phyloP scores from a whole-genome alignment of 37 sponge, comb jelly and placozoan species.

The Beroe ovata region DNA sequence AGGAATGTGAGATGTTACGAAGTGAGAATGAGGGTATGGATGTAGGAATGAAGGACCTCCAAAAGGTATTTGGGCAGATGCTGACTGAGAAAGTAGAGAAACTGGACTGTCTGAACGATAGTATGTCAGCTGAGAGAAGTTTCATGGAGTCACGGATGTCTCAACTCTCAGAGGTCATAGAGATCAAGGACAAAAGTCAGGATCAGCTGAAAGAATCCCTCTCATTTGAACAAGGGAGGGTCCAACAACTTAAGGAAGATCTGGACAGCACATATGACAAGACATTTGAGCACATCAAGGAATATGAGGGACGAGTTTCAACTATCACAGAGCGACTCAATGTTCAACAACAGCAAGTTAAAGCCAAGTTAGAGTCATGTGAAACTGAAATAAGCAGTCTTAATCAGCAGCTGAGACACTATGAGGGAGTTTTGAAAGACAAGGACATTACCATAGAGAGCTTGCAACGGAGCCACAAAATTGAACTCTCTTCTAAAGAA shows the following conservation, averaged over 20 bases:
- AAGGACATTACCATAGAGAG: constrained; percentile 2
- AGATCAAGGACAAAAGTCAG: constrained; percentile 46
- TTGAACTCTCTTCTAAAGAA: not conserved
- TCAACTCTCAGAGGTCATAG: constrained; percentile 40
- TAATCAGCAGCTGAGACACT: not conserved
- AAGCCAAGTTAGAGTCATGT: constrained; percentile 47
- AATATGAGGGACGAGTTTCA: constrained; percentile 51
- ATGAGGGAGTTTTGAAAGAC: not conserved
- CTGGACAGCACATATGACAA: constrained; percentile 29
- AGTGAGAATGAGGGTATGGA: not conserved
- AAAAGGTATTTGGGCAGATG: constrained; percentile 23
- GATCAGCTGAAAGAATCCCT: constrained; percentile 60
- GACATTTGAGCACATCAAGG: constrained; percentile 59
- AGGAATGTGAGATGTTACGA: not conserved
- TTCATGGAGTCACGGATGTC: constrained; percentile 3
- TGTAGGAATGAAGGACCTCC: constrained; percentile 21
- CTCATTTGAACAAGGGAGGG: constrained; percentile 33
- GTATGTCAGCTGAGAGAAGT: constrained; percentile 1
- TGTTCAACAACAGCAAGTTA: constrained; percentile 40
- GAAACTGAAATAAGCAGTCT: constrained; percentile 26
- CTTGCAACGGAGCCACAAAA: constrained; percentile 3
- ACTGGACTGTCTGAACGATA: constrained; percentile 29
- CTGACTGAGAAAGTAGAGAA: constrained; percentile 15
- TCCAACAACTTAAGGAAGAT: constrained; percentile 61
- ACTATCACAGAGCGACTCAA: constrained; percentile 57